Percentiles rank a stretch among this genome's conserved stretches.
Conservation (phyloP, 2,113 vertebrate genomes). For the Gracilinanus agilis region DNA sequence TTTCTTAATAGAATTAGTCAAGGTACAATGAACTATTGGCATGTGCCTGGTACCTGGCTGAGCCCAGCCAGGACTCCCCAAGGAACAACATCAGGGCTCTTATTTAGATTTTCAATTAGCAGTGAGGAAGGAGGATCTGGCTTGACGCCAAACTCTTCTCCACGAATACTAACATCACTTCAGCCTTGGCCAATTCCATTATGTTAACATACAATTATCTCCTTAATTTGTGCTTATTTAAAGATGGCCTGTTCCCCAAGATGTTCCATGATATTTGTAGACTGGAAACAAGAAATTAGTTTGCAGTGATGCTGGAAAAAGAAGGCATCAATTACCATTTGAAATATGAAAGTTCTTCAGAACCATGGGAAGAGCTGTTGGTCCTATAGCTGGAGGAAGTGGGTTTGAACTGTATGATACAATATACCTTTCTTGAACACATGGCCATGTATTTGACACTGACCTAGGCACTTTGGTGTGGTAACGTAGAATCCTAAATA, state of each 20-base stretch:
- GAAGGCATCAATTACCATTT: background rate
- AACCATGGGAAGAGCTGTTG: background rate
- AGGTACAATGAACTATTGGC: background rate
- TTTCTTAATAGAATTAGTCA: constrained; percentile 56
- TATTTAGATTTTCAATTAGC: constrained; percentile 41
- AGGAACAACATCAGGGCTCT: constrained; percentile 57
- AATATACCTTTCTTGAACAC: too few species aligned
- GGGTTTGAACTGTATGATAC: background rate
- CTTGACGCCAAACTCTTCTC: constrained; percentile 21
- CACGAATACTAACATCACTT: constrained; percentile 48
- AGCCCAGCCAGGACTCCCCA: background rate
- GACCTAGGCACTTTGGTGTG: background rate
- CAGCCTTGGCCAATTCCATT: background rate
- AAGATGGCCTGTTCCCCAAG: constrained; percentile 39
- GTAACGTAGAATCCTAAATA: too few species aligned
- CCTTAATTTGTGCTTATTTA: constrained; percentile 53
- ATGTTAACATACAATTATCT: constrained; percentile 37
- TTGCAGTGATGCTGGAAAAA: background rate
- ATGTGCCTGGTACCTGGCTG: background rate
- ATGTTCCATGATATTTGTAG: constrained; percentile 33
- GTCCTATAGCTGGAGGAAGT: background rate
- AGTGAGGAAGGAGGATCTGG: constrained; percentile 57
- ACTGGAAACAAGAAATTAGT: background rate
- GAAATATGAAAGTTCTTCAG: background rate
- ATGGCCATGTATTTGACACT: background rate